These are phyloP conservation scores for Drosophila tsacasi DNA, from an alignment of 1,140 invertebrate genomes.

Conservation along the genomic window DNA sequence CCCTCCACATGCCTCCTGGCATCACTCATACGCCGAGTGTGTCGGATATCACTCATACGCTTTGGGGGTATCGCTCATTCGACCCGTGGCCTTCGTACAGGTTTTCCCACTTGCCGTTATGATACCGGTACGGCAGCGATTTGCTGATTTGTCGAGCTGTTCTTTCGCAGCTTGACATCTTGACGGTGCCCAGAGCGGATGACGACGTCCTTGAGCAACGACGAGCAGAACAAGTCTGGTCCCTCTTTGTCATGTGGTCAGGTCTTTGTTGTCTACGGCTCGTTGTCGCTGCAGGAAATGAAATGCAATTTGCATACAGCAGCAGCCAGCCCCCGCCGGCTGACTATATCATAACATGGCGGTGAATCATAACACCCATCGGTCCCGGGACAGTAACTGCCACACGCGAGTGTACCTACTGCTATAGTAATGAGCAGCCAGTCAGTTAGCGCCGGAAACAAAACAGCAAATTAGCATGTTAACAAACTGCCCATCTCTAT, in stretches of 20 bases:
- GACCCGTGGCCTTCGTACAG: slow-evolving; percentile 10
- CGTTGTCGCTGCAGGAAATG: slow-evolving; percentile 70
- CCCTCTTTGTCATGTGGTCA: slow-evolving; percentile 25
- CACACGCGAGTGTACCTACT: slow-evolving; percentile 55
- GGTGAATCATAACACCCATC: slow-evolving; percentile 63
- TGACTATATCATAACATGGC: slow-evolving; percentile 32
- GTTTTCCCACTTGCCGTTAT: slow-evolving; percentile 28
- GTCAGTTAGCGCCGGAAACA: slow-evolving; percentile 49
- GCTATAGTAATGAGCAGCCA: slow-evolving; percentile 13
- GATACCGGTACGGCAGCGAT: slow-evolving; percentile 35
- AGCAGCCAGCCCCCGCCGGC: slow-evolving; percentile 20
- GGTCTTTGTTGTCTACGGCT: slow-evolving; percentile 58
- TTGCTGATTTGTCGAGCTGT: slow-evolving; percentile 48
- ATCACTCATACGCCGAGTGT: slow-evolving; percentile 27
- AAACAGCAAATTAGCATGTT: slow-evolving; percentile 78
- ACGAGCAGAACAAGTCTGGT: slow-evolving; percentile 6
- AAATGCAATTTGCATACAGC: slow-evolving; percentile 67
- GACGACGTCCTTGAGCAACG: slow-evolving; percentile 35
- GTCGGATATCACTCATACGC: slow-evolving; percentile 11
- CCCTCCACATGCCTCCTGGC: background rate
- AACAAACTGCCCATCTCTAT: slow-evolving; percentile 58
- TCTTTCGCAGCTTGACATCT: slow-evolving; percentile 63
- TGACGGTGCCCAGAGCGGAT: slow-evolving; percentile 5
- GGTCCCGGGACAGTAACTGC: slow-evolving; percentile 4
- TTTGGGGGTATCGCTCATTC: slow-evolving; percentile 25